These are phyloP conservation scores for Anthoscopus minutus DNA, from an alignment of 2,113 vertebrate species.

Conservation along the genomic window DNA sequence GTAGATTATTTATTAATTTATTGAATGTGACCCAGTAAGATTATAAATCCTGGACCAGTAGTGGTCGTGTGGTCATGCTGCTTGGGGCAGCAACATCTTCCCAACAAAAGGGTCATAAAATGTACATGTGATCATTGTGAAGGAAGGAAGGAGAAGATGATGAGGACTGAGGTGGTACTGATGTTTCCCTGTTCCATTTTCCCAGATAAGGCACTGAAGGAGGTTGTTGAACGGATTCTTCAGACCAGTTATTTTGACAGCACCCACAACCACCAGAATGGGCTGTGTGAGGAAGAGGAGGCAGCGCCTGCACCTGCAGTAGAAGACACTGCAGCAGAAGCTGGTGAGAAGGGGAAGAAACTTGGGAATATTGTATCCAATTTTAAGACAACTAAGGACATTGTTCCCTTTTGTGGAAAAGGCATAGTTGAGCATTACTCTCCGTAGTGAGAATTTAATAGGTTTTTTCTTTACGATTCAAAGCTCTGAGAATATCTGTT, in stretches of 20 bases:
- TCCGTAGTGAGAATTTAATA: not conserved
- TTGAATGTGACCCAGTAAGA: not conserved
- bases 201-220: slow-evolving; percentile 90
- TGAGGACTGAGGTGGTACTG: not conserved
- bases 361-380: not conserved
- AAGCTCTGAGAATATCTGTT: not conserved
- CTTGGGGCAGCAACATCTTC: not conserved
- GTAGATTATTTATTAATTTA: not conserved
- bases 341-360: slow-evolving; percentile 70
- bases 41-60: not conserved
- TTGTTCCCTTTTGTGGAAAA: not conserved
- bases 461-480: not conserved
- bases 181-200: not conserved
- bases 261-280: slow-evolving; percentile 89
- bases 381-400: not conserved
- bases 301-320: slow-evolving; percentile 68
- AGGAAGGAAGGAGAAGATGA: not conserved
- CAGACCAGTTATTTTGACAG: slow-evolving; percentile 92
- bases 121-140: accelerated
- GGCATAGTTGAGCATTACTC: not conserved
- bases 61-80: not conserved
- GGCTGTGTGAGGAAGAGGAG: slow-evolving; percentile 84
- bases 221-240: slow-evolving; percentile 87
- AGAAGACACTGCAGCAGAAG: slow-evolving; percentile 78
- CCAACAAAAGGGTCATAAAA: not conserved